phyloP scores from a whole-genome alignment of 2,797 vertebrate species.

The Alca torda region DNA sequence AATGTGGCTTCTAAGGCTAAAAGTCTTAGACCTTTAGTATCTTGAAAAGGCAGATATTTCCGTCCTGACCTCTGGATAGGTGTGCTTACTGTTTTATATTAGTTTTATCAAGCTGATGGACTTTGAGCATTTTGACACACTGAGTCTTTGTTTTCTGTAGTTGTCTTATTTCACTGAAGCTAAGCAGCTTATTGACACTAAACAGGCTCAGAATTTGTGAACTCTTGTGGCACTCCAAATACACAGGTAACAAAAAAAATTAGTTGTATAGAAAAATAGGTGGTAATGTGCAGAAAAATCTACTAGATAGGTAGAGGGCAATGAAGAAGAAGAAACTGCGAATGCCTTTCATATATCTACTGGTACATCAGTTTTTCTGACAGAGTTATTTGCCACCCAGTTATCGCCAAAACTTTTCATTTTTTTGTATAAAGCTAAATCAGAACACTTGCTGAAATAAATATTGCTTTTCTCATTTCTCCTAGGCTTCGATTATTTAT shows the following conservation, averaged over 20 bases:
- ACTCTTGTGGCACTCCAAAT: background rate
- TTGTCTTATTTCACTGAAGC: background rate
- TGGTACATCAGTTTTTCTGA: background rate
- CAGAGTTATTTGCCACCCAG: background rate
- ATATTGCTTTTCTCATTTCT: background rate
- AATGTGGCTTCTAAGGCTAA: background rate
- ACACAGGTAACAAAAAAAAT: background rate
- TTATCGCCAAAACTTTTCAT: background rate
- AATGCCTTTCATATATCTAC: background rate
- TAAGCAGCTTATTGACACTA: background rate
- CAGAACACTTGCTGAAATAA: background rate
- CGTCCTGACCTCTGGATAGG: background rate
- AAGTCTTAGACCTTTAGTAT: background rate
- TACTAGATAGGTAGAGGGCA: background rate
- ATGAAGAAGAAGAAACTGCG: background rate
- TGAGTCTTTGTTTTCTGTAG: background rate
- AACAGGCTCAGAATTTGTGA: background rate
- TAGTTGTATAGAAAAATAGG: background rate
- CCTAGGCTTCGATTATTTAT: conserved; percentile 7
- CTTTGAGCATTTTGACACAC: background rate
- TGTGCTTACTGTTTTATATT: background rate
- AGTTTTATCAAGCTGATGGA: background rate
- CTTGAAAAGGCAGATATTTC: background rate
- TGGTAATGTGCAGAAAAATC: background rate
- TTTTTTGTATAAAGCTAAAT: background rate